These are phyloP conservation scores for Drosophila peninsularis DNA, from an alignment of 2,888 invertebrate species.

Conservation along the genomic window DNA sequence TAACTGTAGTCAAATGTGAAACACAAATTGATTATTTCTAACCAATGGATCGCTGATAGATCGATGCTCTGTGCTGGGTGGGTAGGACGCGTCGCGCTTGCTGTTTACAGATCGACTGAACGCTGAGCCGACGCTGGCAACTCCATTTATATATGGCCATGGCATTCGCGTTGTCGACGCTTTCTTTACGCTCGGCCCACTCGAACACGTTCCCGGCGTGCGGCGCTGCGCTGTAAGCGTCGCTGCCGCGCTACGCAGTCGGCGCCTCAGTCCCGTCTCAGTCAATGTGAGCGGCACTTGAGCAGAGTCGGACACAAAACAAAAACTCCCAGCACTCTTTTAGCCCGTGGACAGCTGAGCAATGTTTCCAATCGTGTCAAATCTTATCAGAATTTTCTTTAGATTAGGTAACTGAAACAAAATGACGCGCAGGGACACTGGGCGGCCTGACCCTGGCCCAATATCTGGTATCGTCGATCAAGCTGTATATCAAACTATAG, in stretches of 20 bases:
- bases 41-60: not conserved
- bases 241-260: conserved; percentile 1
- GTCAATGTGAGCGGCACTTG: conserved; percentile 45
- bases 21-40: conserved; percentile 20
- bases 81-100: conserved; percentile 36
- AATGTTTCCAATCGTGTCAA: conserved; percentile 35
- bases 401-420: conserved; percentile 42
- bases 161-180: conserved; percentile 27
- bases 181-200: conserved; percentile 51
- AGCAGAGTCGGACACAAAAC: conserved; percentile 21
- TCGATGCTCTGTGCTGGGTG: not conserved
- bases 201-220: conserved; percentile 50
- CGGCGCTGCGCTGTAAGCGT: conserved; percentile 27
- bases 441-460: conserved; percentile 25
- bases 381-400: conserved; percentile 66
- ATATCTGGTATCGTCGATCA: conserved; percentile 36
- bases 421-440: conserved; percentile 38
- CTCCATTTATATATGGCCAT: conserved; percentile 76
- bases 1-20: conserved; percentile 30
- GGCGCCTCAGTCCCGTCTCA: not conserved
- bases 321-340: conserved; percentile 38
- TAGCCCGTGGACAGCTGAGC: conserved; percentile 44
- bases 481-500: not conserved
- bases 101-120: conserved; percentile 79
- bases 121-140: conserved; percentile 67